Conservation (phyloP, 2,888 invertebrate species). For the Parascotia fuliginaria region DNA sequence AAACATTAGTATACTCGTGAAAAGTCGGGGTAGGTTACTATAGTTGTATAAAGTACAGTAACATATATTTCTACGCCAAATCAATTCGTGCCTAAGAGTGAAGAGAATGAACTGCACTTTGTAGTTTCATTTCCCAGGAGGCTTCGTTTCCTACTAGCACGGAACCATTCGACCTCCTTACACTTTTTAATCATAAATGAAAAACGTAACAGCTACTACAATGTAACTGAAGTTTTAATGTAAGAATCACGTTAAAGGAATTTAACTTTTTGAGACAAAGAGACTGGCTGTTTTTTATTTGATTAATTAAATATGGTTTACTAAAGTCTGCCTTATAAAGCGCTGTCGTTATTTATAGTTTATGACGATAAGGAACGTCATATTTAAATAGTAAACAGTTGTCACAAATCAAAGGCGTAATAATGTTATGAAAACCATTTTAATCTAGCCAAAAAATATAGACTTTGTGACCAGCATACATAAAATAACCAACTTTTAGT, state of each 20-base stretch:
- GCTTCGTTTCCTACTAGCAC: constrained; percentile 61
- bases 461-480: no score
- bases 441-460: no score
- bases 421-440: no score
- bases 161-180: constrained; percentile 64
- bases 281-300: neutral
- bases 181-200: constrained; percentile 70
- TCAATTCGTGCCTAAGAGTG: constrained; percentile 52
- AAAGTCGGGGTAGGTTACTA: no score
- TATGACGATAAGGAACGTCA: no score
- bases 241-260: neutral
- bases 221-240: neutral
- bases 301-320: neutral
- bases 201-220: constrained; percentile 45
- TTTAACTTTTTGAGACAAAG: neutral
- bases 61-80: constrained; percentile 45
- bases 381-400: no score
- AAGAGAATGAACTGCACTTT: constrained; percentile 45
- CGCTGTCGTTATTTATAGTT: neutral
- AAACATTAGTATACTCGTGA: no score
- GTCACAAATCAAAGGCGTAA: no score
- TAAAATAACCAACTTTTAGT: no score
- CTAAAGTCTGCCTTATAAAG: neutral
- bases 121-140: constrained; percentile 64
- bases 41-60: no score